Base-by-base conservation (phyloP, 2,797 vertebrate genomes). In the Gouania willdenowi region DNA sequence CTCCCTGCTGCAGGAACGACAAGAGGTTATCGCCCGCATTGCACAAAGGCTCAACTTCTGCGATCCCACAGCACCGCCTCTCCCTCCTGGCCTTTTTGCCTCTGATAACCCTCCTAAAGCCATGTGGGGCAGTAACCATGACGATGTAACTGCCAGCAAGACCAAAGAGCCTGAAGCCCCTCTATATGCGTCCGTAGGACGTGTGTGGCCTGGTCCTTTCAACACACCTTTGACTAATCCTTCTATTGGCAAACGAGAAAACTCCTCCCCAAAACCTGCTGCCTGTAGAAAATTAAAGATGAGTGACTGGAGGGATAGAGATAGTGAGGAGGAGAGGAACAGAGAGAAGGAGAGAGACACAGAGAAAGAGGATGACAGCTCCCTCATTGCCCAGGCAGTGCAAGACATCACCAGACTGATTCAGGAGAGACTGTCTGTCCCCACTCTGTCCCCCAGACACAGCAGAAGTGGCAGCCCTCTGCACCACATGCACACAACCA, bases 11-110 rank as follows among this genome's bases (percentile, higher is more conserved):
- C 95, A 97, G 62, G 95, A 99, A 48, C 88, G 95, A 46, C 94
- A 98, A 62, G 94, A 98, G 73, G 93, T 99, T 46, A 99, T 99
- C 3, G 94, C 95, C 47, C 92, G 97, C 68, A 99, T 98, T 23
- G 95, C 97, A 62, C 95, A 98, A 78, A 92, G 95, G 74, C 87
- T 98, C 70, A 93, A 94, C 78, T 93, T 95, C 81, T 99, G 95
- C 60, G 95, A 98, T 80, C 92, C 93, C 35, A 91, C 90, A 1
- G 87, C 91, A 32, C 89, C 95, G 0, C 91, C 86, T 5, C 85
- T 91, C 40, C 86, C 92, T 24, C 88, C 91, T 1, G 86, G 76
- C 52, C 86, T 94, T 0, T 94, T 94, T 37, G 72, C 56, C 28
- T 11, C 69, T 0, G 90, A 77, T 19, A 77, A 78, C 69, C 90